phyloP scores from a whole-genome alignment of 1,140 invertebrate genomes.

The Oppia nitens region DNA sequence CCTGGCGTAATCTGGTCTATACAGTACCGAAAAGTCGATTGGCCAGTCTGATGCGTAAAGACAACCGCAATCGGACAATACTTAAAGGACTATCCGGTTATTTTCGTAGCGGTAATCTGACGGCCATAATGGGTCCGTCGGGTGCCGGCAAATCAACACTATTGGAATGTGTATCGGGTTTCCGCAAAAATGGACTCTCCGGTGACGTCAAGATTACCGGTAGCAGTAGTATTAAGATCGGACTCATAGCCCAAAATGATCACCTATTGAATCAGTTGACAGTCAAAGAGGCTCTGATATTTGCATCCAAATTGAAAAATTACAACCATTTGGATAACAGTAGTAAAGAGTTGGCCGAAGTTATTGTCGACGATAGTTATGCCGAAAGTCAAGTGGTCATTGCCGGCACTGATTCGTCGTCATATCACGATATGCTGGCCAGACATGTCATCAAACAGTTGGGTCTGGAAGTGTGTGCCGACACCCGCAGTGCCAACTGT shows the following conservation, averaged over 20 bases:
- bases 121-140: conserved; percentile 43
- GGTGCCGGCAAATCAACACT: conserved; percentile 37
- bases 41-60: not conserved
- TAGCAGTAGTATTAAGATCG: conserved; percentile 3
- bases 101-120: conserved; percentile 28
- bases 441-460: conserved; percentile 9
- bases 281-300: conserved; percentile 70
- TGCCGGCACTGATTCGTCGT: too few relatives aligned
- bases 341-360: not conserved
- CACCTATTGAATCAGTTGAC: conserved; percentile 69
- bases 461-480: conserved; percentile 13
- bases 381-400: not conserved
- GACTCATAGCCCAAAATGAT: conserved; percentile 51
- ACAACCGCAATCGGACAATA: conserved; percentile 1
- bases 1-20: conserved; percentile 7
- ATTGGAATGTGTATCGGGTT: conserved; percentile 25
- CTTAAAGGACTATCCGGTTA: conserved; percentile 4
- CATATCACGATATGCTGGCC: conserved; percentile 9
- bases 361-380: not conserved
- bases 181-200: conserved; percentile 4
- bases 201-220: conserved; percentile 1
- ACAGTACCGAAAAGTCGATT: not conserved
- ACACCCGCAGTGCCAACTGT: conserved; percentile 4
- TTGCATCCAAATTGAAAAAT: conserved; percentile 71
- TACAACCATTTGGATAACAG: not conserved